Evolutionary conservation across 1,140 invertebrate genomes (phyloP), one percentile per base, ranked within the genome.

Genomic region (Varroa destructor): DNA sequence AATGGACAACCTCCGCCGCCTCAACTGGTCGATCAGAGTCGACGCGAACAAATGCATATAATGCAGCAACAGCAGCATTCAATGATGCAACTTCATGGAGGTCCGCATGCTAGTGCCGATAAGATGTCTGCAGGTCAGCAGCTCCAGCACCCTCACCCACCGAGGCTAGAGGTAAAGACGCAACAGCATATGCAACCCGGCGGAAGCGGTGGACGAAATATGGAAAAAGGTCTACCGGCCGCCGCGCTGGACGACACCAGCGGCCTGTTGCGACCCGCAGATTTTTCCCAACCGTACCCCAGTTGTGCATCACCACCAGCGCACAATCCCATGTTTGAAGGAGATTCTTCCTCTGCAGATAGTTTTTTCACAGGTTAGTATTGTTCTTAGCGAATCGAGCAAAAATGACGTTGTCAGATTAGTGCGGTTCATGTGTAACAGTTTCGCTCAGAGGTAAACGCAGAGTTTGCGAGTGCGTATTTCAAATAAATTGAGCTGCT

Each of bases 191-290:
- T 51, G 46, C 46, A 3, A 3, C 46, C 3, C 4, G 46, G 46
- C 8, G 46, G 46, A 51, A 51, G 46, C 8, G 42, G 14, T 42
- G 61, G 40, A n/a, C 61, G 61, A 14, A 67, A 40, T 37, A 72
- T 73, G 70, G 72, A 43, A 72, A 70, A 71, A 70, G 72, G 72
- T 73, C 71, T 57, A 71, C 73, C 40, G 67, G 72, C 67, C 3
- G 46, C 46, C 8, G 14, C 46, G 12, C 8, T 67, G 10, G 61
- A 67, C 46, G 61, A 67, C 5, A 43, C 61, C 12, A 67, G 61
- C 8, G 61, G 61, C 46, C 46, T 67, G 8, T 46, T 67, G 40
- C 40, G 36, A 67, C 14, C 61, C 1, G 61, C 61, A 37, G 61
- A 67, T 40, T 67, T 67, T 37, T 67, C 61, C 12, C 61, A 67